A percentile compares a stretch with the other conserved stretches of the same genome.
Evolutionary conservation across 2,113 vertebrate species (phyloP).

Genomic region (Machaerirhynchus nigripectus): DNA sequence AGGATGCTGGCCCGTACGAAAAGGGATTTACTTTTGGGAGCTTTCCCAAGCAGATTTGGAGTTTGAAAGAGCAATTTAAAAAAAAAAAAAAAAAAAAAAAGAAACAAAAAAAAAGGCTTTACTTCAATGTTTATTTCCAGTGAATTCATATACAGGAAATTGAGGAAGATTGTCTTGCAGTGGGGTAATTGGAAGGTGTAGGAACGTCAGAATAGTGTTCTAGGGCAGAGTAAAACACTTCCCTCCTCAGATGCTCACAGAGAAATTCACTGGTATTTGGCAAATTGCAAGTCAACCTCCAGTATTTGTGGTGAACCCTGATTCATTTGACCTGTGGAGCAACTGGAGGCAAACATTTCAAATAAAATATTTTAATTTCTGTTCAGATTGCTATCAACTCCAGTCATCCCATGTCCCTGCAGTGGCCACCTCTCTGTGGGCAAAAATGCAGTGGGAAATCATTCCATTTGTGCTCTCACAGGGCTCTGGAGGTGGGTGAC

Average conservation of each 20-base stretch:
- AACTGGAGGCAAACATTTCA: background rate
- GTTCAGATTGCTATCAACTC: background rate
- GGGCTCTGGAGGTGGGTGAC: background rate
- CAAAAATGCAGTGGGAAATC: background rate
- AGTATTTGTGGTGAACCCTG: background rate
- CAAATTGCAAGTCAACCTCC: background rate
- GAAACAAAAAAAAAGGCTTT: background rate
- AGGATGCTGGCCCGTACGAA: background rate
- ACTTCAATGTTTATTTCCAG: background rate
- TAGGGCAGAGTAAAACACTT: background rate
- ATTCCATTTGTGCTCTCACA: background rate
- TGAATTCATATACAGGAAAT: background rate
- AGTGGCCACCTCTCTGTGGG: background rate
- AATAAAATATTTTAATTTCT: background rate
- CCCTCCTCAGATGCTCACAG: background rate
- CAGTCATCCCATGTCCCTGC: fast-evolving
- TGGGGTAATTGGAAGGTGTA: background rate
- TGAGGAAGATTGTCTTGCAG: background rate
- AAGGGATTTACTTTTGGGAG: conserved; percentile 10
- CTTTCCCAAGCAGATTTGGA: conserved; percentile 7
- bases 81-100: background rate
- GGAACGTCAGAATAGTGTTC: background rate
- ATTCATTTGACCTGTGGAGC: background rate
- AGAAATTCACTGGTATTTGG: background rate
- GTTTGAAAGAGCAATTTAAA: background rate